Evolutionary conservation across 2,797 vertebrate genomes (phyloP).

Genomic region (Semotilus atromaculatus): DNA sequence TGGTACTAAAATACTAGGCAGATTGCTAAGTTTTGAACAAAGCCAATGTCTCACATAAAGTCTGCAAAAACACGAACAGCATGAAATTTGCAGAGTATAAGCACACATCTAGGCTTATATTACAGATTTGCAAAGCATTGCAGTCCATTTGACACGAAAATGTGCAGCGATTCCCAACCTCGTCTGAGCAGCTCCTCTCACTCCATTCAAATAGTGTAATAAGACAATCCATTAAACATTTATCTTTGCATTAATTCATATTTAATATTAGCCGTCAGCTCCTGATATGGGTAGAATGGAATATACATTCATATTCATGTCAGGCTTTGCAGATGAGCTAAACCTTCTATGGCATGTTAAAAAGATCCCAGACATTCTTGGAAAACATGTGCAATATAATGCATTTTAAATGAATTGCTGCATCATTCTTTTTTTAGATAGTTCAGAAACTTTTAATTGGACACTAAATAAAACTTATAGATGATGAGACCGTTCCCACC

Average conservation of each 20-base stretch:
- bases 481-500: constrained; percentile 16
- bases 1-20: neutral
- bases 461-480: constrained; percentile 35
- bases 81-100: neutral
- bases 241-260: constrained; percentile 72
- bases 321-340: constrained; percentile 34
- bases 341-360: constrained; percentile 38
- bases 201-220: constrained; percentile 60
- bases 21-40: neutral
- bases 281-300: constrained; percentile 68
- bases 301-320: constrained; percentile 61
- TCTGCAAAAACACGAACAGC: neutral
- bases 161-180: constrained; percentile 22
- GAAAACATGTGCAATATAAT: constrained; percentile 35
- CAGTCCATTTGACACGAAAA: constrained; percentile 34
- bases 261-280: constrained; percentile 73
- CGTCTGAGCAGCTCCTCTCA: constrained; percentile 28
- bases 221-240: constrained; percentile 72
- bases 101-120: neutral
- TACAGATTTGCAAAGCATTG: neutral
- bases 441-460: constrained; percentile 43
- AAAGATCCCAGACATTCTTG: constrained; percentile 27
- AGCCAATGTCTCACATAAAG: neutral
- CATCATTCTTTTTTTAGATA: constrained; percentile 33
- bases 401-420: constrained; percentile 29